These are phyloP conservation scores for Prionailurus bengalensis DNA, from an alignment of 2,113 vertebrate genomes.

Conservation along the genomic window DNA sequence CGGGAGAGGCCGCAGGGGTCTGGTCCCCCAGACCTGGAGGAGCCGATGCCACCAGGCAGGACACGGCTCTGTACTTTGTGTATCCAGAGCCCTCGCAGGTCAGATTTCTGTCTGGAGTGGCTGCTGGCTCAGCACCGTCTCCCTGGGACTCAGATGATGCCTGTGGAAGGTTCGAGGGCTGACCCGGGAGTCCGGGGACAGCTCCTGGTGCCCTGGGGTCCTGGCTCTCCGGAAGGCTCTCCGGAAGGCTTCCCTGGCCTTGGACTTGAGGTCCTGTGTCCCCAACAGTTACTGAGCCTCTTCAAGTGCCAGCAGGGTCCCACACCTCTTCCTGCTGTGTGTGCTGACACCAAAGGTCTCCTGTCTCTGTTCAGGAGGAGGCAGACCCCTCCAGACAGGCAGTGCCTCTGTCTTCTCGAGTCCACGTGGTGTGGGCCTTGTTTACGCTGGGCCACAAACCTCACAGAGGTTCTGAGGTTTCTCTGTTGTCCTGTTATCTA, in stretches of 20 bases:
- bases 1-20: background rate
- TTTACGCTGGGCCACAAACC: no score
- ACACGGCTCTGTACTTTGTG: fast-evolving
- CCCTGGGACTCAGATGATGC: fast-evolving
- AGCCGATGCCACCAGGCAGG: fast-evolving
- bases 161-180: background rate
- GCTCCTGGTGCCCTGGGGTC: background rate
- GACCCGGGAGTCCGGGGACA: background rate
- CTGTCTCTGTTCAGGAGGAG: fast-evolving
- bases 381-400: background rate
- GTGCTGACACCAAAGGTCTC: background rate
- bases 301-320: fast-evolving
- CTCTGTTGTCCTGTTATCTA: fast-evolving
- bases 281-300: fast-evolving
- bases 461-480: background rate
- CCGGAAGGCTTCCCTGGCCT: background rate
- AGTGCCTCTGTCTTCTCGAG: fast-evolving
- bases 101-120: background rate
- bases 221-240: background rate
- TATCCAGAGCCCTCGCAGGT: fast-evolving
- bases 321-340: fast-evolving
- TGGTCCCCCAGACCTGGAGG: background rate
- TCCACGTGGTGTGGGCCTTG: fast-evolving
- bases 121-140: fast-evolving
- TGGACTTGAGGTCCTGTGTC: no score